Percentiles rank a stretch among this genome's conserved stretches.
Conservation (phyloP, 2,113 vertebrate genomes). For the Phylloscopus whistleri region DNA sequence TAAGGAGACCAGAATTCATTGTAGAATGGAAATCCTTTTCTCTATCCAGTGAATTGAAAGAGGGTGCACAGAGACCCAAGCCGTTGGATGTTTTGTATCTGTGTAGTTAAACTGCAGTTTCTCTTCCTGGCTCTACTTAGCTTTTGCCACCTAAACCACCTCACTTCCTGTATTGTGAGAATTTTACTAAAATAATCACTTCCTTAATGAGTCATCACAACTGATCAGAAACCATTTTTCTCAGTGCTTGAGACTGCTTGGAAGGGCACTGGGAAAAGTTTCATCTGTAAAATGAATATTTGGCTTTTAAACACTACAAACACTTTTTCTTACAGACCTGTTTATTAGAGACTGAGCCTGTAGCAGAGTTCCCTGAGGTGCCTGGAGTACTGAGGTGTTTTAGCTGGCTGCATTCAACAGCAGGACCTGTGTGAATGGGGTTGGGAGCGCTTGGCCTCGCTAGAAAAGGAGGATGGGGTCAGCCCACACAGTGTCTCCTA, state of each 20-base stretch:
- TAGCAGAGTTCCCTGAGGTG: background rate
- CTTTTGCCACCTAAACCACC: background rate
- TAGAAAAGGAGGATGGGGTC: background rate
- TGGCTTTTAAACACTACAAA: background rate
- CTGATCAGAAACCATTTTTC: background rate
- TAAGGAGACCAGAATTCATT: background rate
- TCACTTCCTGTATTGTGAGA: background rate
- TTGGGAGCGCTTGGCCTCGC: rapidly evolving
- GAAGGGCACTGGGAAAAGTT: rapidly evolving
- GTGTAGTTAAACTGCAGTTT: background rate
- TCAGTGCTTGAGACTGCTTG: background rate
- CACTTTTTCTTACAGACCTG: background rate
- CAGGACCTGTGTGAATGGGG: rapidly evolving
- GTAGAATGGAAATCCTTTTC: background rate
- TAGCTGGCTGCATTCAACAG: background rate
- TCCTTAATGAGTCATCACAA: background rate
- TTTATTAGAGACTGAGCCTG: background rate
- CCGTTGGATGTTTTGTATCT: background rate
- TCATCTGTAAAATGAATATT: background rate
- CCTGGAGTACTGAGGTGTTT: background rate
- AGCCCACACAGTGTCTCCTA: background rate
- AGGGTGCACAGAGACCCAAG: background rate
- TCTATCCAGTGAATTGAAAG: background rate
- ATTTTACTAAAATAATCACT: background rate
- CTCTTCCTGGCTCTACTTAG: background rate